These are phyloP conservation scores for Condylura cristata DNA, from an alignment of 2,113 vertebrate species.

Conservation along the genomic window DNA sequence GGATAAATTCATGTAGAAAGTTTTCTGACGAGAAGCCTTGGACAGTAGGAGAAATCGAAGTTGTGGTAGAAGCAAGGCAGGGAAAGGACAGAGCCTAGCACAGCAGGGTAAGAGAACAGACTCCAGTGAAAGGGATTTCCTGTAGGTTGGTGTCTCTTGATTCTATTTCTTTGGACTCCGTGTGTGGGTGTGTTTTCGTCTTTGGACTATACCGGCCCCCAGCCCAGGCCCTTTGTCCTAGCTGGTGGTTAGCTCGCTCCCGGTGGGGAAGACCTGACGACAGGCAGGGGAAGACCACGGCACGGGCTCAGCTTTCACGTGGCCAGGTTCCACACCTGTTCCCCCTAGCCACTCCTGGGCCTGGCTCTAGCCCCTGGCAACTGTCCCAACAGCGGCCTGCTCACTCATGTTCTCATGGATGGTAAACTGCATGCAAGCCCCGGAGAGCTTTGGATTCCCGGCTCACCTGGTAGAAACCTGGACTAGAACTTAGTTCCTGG, in stretches of 20 bases:
- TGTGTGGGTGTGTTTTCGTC: not conserved
- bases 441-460: not conserved
- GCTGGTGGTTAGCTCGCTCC: not conserved
- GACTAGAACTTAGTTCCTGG: constrained; percentile 33
- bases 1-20: not conserved
- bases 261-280: not conserved
- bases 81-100: not conserved
- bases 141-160: not conserved
- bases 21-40: not conserved
- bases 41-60: not conserved
- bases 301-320: not conserved
- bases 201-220: not conserved
- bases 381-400: not conserved
- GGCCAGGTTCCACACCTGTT: not conserved
- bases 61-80: not conserved
- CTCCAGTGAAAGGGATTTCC: not conserved
- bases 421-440: not conserved
- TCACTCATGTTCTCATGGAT: not conserved
- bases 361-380: not conserved
- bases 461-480: not conserved
- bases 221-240: not conserved
- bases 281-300: not conserved
- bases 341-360: not conserved
- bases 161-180: not conserved
- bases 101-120: not conserved